Conservation (phyloP, 1,140 invertebrate species). For the Bombus superbus region DNA sequence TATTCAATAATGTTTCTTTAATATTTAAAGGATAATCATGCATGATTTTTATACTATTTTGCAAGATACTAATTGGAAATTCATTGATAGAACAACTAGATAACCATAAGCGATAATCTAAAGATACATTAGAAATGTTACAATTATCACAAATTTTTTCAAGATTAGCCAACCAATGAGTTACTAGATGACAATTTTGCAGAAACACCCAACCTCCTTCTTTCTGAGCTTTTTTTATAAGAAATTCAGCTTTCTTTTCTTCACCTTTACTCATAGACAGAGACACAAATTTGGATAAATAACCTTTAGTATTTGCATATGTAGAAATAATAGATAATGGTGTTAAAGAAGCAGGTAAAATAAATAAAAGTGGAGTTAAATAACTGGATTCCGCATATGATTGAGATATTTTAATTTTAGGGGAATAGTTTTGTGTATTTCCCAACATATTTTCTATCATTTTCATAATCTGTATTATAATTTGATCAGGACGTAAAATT, state of each 20-base stretch:
- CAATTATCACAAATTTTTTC: slow-evolving; percentile 85
- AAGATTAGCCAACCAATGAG: slow-evolving; percentile 83
- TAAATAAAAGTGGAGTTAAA: slow-evolving; percentile 86
- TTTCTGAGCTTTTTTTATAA: slow-evolving; percentile 83
- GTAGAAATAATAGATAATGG: slow-evolving; percentile 83
- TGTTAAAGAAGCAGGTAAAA: slow-evolving; percentile 85
- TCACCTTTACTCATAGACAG: slow-evolving; percentile 86
- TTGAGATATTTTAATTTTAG: slow-evolving; percentile 81
- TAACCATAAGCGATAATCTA: slow-evolving; percentile 88
- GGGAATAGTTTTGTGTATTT: slow-evolving; percentile 60
- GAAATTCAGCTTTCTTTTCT: slow-evolving; percentile 83
- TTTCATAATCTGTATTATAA: slow-evolving; percentile 71
- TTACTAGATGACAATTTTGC: slow-evolving; percentile 89
- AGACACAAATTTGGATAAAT: slow-evolving; percentile 84
- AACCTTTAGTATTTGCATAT: slow-evolving; percentile 85
- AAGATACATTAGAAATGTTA: slow-evolving; percentile 80
- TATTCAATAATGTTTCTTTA: slow-evolving; percentile 85
- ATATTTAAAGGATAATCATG: slow-evolving; percentile 86
- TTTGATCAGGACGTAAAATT: slow-evolving; percentile 86
- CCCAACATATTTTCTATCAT: slow-evolving; percentile 83
- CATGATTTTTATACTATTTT: slow-evolving; percentile 88
- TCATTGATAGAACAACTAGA: slow-evolving; percentile 85
- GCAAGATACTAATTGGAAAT: slow-evolving; percentile 87
- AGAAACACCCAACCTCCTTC: slow-evolving; percentile 87
- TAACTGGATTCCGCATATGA: slow-evolving; percentile 86